phyloP scores from a whole-genome alignment of 2,113 vertebrate species.

The Chamaea fasciata region DNA sequence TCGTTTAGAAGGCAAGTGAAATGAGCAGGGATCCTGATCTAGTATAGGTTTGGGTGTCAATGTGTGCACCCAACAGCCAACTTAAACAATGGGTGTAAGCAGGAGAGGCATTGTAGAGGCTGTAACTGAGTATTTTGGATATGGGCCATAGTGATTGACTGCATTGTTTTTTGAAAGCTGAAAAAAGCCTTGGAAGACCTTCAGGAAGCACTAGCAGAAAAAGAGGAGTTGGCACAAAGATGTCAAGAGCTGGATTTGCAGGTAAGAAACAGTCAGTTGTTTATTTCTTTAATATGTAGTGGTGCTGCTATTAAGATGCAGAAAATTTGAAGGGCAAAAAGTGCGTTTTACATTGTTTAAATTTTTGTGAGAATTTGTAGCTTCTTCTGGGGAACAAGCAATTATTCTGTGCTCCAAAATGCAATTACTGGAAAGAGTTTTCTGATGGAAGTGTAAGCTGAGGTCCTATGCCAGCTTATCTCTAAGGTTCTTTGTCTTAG shows the following conservation, averaged over 20 bases:
- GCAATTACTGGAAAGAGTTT: not conserved
- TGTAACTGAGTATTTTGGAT: not conserved
- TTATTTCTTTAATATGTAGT: not conserved
- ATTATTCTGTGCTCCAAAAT: not conserved
- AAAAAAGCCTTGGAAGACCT: slow-evolving; percentile 87
- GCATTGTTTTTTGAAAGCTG: slow-evolving; percentile 72
- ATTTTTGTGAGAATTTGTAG: not conserved
- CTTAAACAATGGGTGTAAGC: not conserved
- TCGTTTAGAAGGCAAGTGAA: not conserved
- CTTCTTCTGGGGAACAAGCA: not conserved
- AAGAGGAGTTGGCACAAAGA: slow-evolving; percentile 88
- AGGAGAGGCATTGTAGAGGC: not conserved
- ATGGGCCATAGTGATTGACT: not conserved
- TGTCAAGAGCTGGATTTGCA: slow-evolving; percentile 93
- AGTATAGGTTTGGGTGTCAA: not conserved
- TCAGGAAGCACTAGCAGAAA: slow-evolving; percentile 80
- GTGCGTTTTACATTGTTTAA: not conserved
- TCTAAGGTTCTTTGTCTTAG: not conserved
- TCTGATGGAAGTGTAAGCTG: not conserved
- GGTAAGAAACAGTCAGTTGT: slow-evolving; percentile 64
- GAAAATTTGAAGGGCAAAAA: not conserved
- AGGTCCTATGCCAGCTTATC: not conserved
- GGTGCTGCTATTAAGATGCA: not conserved
- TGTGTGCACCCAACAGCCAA: not conserved
- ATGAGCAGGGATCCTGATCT: not conserved